Conservation (phyloP, 1,140 invertebrate genomes). For the Hycleus cichorii region DNA sequence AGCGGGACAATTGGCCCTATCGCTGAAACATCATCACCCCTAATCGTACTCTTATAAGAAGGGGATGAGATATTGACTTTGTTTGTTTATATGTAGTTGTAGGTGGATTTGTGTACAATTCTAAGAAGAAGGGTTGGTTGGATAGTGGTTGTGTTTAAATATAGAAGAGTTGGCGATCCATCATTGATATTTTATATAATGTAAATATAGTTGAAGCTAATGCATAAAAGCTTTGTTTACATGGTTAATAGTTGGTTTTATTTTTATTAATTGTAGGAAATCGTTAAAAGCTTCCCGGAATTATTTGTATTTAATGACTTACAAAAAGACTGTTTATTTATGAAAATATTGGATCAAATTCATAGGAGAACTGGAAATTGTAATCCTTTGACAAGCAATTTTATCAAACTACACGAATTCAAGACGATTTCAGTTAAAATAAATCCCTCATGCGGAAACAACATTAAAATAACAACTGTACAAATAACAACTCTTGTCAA, state of each 20-base stretch:
- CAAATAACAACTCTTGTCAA: constrained; percentile 18
- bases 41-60: constrained; percentile 10
- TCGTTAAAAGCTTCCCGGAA: constrained; percentile 8
- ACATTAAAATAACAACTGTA: constrained; percentile 19
- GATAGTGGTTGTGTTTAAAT: background rate
- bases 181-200: constrained; percentile 38
- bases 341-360: too few species aligned
- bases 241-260: constrained; percentile 12
- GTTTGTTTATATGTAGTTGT: background rate
- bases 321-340: too few species aligned
- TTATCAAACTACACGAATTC: too few species aligned
- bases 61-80: background rate
- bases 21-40: constrained; percentile 11
- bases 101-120: background rate
- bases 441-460: background rate
- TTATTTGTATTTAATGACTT: background rate
- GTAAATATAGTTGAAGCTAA: constrained; percentile 28
- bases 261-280: constrained; percentile 29
- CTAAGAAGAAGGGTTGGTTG: constrained; percentile 34
- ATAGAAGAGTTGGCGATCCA: constrained; percentile 19
- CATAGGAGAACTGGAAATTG: too few species aligned
- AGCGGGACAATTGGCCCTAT: constrained; percentile 38
- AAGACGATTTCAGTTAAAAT: too few species aligned
- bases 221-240: constrained; percentile 9
- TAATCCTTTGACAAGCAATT: too few species aligned